Conservation (phyloP, 1,140 invertebrate genomes). For the Tetraneura akinire region DNA sequence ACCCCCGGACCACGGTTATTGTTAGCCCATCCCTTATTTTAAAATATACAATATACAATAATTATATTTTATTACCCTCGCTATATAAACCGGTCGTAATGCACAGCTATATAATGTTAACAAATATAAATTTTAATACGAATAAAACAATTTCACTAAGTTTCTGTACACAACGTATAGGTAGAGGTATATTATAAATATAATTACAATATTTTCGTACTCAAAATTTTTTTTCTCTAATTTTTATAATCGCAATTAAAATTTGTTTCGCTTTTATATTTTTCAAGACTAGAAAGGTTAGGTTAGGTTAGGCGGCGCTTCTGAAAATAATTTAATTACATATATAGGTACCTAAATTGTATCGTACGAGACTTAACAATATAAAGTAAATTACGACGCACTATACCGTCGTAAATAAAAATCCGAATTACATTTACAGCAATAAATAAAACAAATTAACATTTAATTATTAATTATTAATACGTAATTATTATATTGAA, state of each 20-base stretch:
- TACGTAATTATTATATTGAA: not conserved
- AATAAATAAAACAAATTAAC: conserved; percentile 2
- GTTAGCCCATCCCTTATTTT: not conserved
- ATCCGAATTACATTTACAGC: not conserved
- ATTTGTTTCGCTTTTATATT: not conserved
- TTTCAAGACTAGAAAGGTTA: conserved; percentile 34
- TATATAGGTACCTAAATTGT: not conserved
- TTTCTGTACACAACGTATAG: conserved; percentile 35
- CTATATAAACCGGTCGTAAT: not conserved
- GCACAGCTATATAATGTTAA: not conserved
- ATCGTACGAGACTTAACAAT: no score
- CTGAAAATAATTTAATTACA: not conserved
- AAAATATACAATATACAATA: conserved; percentile 29
- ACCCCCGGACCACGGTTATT: not conserved
- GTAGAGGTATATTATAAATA: no score
- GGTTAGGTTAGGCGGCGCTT: not conserved
- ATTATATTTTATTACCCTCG: no score
- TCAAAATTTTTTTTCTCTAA: no score
- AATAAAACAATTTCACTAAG: conserved; percentile 36
- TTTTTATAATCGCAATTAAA: no score
- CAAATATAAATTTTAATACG: not conserved
- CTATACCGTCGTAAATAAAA: no score
- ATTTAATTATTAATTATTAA: not conserved
- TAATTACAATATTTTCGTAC: no score
- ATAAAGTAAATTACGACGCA: no score